These are phyloP conservation scores for Eclectus roratus DNA, from an alignment of 2,113 vertebrate genomes.

Conservation along the genomic window DNA sequence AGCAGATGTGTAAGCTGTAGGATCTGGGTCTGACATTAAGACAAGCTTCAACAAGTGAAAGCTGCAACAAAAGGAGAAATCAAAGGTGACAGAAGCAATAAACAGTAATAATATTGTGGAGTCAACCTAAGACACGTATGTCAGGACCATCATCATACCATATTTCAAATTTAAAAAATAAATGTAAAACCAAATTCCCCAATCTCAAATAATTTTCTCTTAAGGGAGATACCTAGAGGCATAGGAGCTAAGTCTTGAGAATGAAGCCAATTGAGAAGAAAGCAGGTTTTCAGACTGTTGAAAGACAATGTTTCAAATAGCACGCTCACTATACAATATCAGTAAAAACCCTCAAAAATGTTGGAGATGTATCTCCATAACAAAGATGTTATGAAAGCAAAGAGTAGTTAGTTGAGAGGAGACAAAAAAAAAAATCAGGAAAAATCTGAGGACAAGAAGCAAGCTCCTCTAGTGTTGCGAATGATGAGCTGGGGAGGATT, in stretches of 20 bases:
- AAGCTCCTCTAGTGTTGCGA: neutral
- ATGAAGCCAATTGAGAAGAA: neutral
- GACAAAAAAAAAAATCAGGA: neutral
- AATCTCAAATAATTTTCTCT: neutral
- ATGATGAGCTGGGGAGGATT: neutral
- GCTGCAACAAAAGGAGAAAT: neutral
- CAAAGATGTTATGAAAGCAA: neutral
- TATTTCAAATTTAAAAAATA: neutral
- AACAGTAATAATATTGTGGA: neutral
- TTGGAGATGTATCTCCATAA: neutral
- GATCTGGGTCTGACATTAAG: constrained; percentile 3
- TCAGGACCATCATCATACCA: neutral
- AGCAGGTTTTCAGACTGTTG: neutral
- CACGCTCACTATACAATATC: neutral
- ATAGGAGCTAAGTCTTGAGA: neutral
- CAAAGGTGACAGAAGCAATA: constrained; percentile 25
- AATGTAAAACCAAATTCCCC: neutral
- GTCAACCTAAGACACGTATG: neutral
- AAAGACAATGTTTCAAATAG: neutral
- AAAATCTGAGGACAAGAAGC: neutral
- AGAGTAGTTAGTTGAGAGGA: neutral
- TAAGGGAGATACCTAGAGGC: neutral
- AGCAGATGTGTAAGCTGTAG: constrained; percentile 28
- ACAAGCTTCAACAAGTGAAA: constrained; percentile 9
- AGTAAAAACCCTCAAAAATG: neutral